Evolutionary conservation across 2,113 vertebrate species (phyloP).

Genomic region (Acanthisitta chloris): DNA sequence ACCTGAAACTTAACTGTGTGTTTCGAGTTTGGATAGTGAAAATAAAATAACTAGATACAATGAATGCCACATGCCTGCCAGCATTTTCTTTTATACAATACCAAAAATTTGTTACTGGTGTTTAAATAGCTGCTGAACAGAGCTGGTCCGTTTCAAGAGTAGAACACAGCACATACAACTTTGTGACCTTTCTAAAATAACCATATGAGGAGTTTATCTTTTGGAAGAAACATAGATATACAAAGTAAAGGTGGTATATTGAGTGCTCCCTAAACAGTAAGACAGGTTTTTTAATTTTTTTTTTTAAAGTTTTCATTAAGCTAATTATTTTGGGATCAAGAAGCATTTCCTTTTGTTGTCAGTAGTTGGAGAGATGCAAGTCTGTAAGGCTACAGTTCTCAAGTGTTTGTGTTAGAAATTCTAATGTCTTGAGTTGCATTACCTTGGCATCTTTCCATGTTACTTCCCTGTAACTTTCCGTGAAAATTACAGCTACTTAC

Average conservation of each 20-base stretch:
- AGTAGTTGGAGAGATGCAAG: background rate
- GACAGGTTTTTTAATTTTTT: background rate
- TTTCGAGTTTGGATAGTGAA: constrained; percentile 19
- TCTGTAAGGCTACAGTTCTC: background rate
- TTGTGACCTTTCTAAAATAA: background rate
- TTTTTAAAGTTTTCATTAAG: background rate
- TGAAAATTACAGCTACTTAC: background rate
- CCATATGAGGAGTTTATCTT: background rate
- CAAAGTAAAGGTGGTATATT: background rate
- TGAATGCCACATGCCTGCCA: background rate
- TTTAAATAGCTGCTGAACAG: background rate
- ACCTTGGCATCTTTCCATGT: background rate
- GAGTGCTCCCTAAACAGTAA: background rate
- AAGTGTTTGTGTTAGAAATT: background rate
- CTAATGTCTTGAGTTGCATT: background rate
- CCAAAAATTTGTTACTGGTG: background rate
- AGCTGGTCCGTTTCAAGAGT: background rate
- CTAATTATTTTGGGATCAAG: background rate
- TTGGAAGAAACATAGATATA: background rate
- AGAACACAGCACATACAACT: background rate
- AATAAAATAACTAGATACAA: constrained; percentile 18
- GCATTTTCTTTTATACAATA: background rate
- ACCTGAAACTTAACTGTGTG: constrained; percentile 7
- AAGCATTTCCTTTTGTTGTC: background rate
- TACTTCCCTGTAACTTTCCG: background rate